Conservation (phyloP, 2,797 vertebrate genomes). For the Remorina albescens region DNA sequence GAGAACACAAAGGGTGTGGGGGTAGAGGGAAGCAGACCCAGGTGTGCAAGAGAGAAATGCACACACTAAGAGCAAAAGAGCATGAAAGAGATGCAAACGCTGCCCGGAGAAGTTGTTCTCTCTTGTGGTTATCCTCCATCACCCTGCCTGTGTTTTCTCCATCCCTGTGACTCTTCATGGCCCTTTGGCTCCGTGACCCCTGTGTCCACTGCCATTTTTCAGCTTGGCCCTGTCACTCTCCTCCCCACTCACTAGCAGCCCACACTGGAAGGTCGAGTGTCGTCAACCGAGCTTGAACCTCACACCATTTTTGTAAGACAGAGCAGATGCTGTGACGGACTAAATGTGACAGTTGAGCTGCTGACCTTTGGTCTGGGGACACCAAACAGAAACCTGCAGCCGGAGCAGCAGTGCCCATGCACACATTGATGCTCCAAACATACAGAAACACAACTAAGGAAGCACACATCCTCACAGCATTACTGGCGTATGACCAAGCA, state of each 20-base stretch:
- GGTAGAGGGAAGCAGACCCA: slow-evolving; percentile 46
- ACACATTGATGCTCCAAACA: slow-evolving; percentile 42
- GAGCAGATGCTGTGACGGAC: slow-evolving; percentile 73
- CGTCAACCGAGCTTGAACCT: slow-evolving; percentile 73
- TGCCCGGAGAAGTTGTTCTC: slow-evolving; percentile 50
- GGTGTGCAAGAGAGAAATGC: slow-evolving; percentile 56
- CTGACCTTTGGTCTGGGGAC: slow-evolving; percentile 74
- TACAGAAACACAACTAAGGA: slow-evolving; percentile 19
- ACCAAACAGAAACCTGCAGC: slow-evolving; percentile 44
- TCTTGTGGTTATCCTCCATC: slow-evolving; percentile 72
- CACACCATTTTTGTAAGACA: slow-evolving; percentile 69
- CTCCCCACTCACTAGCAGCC: slow-evolving; percentile 46
- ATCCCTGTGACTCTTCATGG: slow-evolving; percentile 70
- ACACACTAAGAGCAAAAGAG: slow-evolving; percentile 50
- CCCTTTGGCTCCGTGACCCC: slow-evolving; percentile 74
- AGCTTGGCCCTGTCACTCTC: slow-evolving; percentile 67
- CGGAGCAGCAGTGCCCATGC: slow-evolving; percentile 21
- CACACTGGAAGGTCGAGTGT: slow-evolving; percentile 55
- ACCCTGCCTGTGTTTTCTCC: slow-evolving; percentile 67
- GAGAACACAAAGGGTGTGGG: slow-evolving; percentile 15
- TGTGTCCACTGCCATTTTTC: slow-evolving; percentile 66
- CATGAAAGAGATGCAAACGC: slow-evolving; percentile 53
- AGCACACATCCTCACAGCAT: slow-evolving; percentile 4
- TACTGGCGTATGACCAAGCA: background rate
- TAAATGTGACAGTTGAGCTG: slow-evolving; percentile 75